Conservation (phyloP, 2,888 invertebrate genomes). For the Agonopterix subpropinquella region DNA sequence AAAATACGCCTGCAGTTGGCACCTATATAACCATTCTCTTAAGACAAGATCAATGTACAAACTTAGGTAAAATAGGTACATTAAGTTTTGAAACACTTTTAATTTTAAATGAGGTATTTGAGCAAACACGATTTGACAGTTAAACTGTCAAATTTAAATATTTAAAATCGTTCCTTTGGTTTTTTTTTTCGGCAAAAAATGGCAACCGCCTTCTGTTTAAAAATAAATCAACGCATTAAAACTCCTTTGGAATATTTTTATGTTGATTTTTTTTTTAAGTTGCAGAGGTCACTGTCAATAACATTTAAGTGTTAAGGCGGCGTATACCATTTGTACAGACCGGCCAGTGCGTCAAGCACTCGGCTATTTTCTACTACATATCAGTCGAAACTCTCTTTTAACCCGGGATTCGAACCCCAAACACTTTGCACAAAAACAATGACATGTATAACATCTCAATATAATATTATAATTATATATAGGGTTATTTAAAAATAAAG, state of each 20-base stretch:
- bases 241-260: neutral
- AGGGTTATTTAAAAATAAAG: constrained; percentile 68
- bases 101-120: constrained; percentile 46
- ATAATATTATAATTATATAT: constrained; percentile 62
- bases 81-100: too few relatives aligned
- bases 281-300: constrained; percentile 55
- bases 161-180: constrained; percentile 12
- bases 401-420: constrained; percentile 57
- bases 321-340: constrained; percentile 73
- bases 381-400: constrained; percentile 71
- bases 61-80: too few relatives aligned
- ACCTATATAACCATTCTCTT: too few relatives aligned
- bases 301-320: constrained; percentile 71
- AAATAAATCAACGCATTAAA: constrained; percentile 27
- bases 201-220: constrained; percentile 20
- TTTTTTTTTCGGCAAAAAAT: constrained; percentile 14
- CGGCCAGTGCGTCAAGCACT: constrained; percentile 44
- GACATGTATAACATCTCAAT: constrained; percentile 73
- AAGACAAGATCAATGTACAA: too few relatives aligned
- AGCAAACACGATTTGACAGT: constrained; percentile 41
- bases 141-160: constrained; percentile 6
- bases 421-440: constrained; percentile 72
- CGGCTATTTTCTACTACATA: constrained; percentile 62
- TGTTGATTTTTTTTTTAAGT: neutral
- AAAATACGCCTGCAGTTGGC: too few relatives aligned